phyloP scores from a whole-genome alignment of 2,888 invertebrate species.

The Lysandra coridon region DNA sequence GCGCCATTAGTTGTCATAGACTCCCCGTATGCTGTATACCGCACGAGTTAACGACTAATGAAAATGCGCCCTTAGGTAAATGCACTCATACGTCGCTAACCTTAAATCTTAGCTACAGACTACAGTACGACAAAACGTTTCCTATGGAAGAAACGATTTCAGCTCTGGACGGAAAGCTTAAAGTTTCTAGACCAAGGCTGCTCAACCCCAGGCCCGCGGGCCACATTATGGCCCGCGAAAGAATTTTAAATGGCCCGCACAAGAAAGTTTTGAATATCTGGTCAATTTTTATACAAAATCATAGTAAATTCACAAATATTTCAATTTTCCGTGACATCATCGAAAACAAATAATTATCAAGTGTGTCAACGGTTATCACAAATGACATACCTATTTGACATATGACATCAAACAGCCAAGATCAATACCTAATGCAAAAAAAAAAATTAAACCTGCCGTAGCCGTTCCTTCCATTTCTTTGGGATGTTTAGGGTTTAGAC shows the following conservation, averaged over 20 bases:
- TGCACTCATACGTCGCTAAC: background rate
- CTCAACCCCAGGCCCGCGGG: too few relatives aligned
- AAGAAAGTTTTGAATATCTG: too few relatives aligned
- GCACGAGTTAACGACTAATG: too few relatives aligned
- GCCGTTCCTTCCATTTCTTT: background rate
- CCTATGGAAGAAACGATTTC: background rate
- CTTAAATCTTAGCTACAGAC: background rate
- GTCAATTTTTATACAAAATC: background rate
- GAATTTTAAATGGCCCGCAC: too few relatives aligned
- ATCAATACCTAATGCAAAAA: background rate
- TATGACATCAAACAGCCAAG: background rate
- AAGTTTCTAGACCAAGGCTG: conserved; percentile 48
- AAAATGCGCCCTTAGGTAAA: too few relatives aligned
- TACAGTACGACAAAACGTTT: background rate
- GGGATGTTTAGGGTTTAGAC: background rate
- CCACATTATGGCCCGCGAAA: too few relatives aligned
- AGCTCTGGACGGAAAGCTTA: background rate
- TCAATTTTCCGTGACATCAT: background rate
- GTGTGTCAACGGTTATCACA: background rate
- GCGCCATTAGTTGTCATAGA: too few relatives aligned
- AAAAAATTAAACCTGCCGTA: background rate
- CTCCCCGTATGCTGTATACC: too few relatives aligned
- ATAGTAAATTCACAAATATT: conserved; percentile 7
- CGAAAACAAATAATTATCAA: background rate
- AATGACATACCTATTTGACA: background rate